These are phyloP conservation scores for Operophtera brumata DNA, from an alignment of 2,888 invertebrate genomes.

Conservation along the genomic window DNA sequence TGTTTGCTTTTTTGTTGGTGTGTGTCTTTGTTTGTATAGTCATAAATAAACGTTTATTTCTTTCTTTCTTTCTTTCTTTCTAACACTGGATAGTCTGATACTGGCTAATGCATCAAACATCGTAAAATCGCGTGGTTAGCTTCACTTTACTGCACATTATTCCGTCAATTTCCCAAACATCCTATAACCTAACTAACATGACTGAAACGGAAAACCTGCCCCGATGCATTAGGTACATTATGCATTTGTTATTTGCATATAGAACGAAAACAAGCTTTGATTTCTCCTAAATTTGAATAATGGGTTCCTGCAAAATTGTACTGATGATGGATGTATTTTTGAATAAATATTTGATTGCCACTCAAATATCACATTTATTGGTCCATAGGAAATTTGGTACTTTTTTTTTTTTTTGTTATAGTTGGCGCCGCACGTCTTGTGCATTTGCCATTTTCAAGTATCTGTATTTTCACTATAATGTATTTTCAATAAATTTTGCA, in stretches of 20 bases:
- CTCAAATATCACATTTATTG: neutral
- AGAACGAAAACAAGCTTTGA: slow-evolving; percentile 22
- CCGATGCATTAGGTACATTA: slow-evolving; percentile 18
- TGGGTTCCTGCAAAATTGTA: slow-evolving; percentile 11
- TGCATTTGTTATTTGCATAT: slow-evolving; percentile 23
- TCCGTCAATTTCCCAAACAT: slow-evolving; percentile 29
- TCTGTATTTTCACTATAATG: too few species aligned
- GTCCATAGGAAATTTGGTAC: too few species aligned
- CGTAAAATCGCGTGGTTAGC: slow-evolving; percentile 24
- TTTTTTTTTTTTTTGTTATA: too few species aligned
- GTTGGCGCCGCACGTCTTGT: too few species aligned
- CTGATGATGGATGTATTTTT: neutral
- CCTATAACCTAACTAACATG: too few species aligned
- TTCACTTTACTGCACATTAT: slow-evolving; percentile 21
- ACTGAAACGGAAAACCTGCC: slow-evolving; percentile 16
- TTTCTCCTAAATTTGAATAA: slow-evolving; percentile 18
- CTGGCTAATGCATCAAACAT: neutral
- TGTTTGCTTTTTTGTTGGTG: too few species aligned
- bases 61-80: too few species aligned
- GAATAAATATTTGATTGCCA: neutral
- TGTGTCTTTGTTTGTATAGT: too few species aligned
- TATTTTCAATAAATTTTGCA: too few species aligned
- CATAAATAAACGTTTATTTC: too few species aligned
- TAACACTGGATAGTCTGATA: too few species aligned
- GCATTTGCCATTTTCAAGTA: too few species aligned